phyloP scores from a whole-genome alignment of 1,140 invertebrate genomes.

The Bicyclus anynana region DNA sequence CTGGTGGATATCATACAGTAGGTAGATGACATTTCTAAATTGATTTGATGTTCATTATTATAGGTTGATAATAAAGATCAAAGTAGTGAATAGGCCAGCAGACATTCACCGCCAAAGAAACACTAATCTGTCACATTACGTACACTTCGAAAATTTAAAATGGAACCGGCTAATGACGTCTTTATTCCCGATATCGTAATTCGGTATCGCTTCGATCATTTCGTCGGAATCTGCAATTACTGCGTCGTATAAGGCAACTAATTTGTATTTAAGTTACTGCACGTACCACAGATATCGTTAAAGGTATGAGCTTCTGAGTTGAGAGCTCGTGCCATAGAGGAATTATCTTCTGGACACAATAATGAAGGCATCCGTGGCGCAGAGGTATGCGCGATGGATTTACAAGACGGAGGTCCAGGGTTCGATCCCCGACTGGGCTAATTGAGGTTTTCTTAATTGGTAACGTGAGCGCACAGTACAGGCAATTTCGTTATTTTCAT shows the following conservation, averaged over 20 bases:
- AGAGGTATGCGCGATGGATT: too few relatives aligned
- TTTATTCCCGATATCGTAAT: slow-evolving; percentile 15
- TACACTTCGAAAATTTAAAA: slow-evolving; percentile 15
- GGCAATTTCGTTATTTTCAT: too few relatives aligned
- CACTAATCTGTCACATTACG: slow-evolving; percentile 5
- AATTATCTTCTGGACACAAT: not conserved
- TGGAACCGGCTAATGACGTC: slow-evolving; percentile 8
- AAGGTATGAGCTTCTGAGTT: not conserved
- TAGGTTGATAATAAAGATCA: too few relatives aligned
- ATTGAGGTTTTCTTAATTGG: not conserved
- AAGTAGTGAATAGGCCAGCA: too few relatives aligned
- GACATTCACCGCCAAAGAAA: slow-evolving; percentile 10
- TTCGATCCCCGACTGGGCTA: too few relatives aligned
- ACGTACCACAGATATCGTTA: not conserved
- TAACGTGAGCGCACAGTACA: too few relatives aligned
- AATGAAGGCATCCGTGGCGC: too few relatives aligned
- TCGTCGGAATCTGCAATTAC: slow-evolving; percentile 13
- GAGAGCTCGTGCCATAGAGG: not conserved
- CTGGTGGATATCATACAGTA: too few relatives aligned
- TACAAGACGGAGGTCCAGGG: too few relatives aligned
- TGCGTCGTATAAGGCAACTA: slow-evolving; percentile 11
- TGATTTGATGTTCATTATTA: too few relatives aligned
- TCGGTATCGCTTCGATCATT: slow-evolving; percentile 14
- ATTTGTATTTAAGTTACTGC: slow-evolving; percentile 14
- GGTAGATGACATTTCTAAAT: too few relatives aligned